Conservation (phyloP, 2,888 invertebrate genomes). For the Parnassius orleans region DNA sequence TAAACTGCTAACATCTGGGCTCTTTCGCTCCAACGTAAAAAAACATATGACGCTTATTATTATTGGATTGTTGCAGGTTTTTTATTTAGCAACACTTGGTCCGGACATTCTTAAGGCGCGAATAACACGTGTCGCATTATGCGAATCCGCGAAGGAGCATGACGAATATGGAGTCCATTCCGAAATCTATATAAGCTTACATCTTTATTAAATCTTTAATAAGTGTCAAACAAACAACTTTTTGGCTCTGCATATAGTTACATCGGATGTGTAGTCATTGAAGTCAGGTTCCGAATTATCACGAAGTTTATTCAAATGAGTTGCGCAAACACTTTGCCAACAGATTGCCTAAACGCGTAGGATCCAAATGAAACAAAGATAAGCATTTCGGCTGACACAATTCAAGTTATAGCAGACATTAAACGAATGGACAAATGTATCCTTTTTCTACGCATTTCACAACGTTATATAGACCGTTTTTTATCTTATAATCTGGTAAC, state of each 20-base stretch:
- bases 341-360: constrained; percentile 22
- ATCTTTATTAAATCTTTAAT: constrained; percentile 8
- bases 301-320: constrained; percentile 9
- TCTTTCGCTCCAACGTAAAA: constrained; percentile 2
- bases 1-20: constrained; percentile 3
- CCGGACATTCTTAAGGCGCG: constrained; percentile 29
- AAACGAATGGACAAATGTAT: constrained; percentile 18
- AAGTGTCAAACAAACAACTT: neutral
- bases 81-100: constrained; percentile 29
- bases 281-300: constrained; percentile 3
- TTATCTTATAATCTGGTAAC: constrained; percentile 1
- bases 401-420: constrained; percentile 14
- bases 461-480: constrained; percentile 5
- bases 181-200: constrained; percentile 21
- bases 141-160: constrained; percentile 52
- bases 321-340: constrained; percentile 4
- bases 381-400: constrained; percentile 16
- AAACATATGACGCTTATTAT: constrained; percentile 21
- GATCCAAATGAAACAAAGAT: constrained; percentile 18
- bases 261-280: neutral
- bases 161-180: constrained; percentile 43
- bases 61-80: constrained; percentile 22
- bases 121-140: constrained; percentile 53
- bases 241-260: neutral
- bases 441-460: constrained; percentile 16